Conservation (phyloP, 2,888 invertebrate genomes). For the Lysandra bellargus region DNA sequence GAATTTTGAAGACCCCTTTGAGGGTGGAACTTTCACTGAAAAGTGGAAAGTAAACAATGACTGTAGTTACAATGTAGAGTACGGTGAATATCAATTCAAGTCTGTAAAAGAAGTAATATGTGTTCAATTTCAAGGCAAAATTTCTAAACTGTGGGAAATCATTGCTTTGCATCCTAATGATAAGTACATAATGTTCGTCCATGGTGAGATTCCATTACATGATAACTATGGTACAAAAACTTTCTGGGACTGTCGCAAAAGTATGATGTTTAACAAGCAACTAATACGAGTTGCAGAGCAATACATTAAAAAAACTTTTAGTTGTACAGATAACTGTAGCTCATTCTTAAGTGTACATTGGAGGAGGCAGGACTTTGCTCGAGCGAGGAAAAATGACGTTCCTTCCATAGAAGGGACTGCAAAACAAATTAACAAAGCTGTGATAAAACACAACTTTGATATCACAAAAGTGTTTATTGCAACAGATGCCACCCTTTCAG, state of each 20-base stretch:
- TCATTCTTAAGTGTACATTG: constrained; percentile 93
- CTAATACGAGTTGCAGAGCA: constrained; percentile 84
- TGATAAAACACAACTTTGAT: constrained; percentile 73
- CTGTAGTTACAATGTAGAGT: constrained; percentile 67
- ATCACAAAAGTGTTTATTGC: constrained; percentile 86
- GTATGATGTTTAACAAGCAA: constrained; percentile 91
- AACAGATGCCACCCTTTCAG: constrained; percentile 87
- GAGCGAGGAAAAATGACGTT: constrained; percentile 85
- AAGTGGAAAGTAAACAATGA: constrained; percentile 87
- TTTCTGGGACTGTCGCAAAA: constrained; percentile 93
- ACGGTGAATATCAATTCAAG: constrained; percentile 87
- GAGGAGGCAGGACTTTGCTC: constrained; percentile 92
- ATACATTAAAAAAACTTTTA: constrained; percentile 70
- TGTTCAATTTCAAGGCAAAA: constrained; percentile 90
- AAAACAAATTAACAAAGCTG: constrained; percentile 83
- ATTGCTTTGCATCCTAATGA: constrained; percentile 64
- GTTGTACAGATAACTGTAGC: constrained; percentile 71
- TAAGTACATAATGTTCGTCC: constrained; percentile 84
- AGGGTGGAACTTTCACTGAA: constrained; percentile 89
- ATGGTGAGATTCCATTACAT: constrained; percentile 93
- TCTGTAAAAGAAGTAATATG: constrained; percentile 85
- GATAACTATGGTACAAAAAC: constrained; percentile 89
- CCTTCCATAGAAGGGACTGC: constrained; percentile 90
- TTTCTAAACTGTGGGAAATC: constrained; percentile 82
- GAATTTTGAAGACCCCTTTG: constrained; percentile 92